phyloP scores from a whole-genome alignment of 2,888 invertebrate genomes.

The Ichneumoninae sp. region DNA sequence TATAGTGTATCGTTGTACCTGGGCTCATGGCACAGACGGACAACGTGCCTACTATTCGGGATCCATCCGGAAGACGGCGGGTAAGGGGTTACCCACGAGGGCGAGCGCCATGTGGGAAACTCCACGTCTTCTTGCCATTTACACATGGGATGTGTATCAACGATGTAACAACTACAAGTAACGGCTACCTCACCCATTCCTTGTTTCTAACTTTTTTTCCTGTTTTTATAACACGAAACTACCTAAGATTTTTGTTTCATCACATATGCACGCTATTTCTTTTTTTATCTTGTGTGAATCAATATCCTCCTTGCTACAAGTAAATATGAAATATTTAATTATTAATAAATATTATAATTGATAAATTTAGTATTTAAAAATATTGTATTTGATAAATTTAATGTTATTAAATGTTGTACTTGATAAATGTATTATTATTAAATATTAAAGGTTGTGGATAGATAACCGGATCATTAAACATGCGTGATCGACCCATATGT shows the following conservation, averaged over 20 bases:
- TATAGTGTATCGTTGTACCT: constrained; percentile 28
- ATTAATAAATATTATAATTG: too few relatives aligned
- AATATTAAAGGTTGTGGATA: constrained; percentile 44
- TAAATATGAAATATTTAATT: too few relatives aligned
- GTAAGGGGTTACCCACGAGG: constrained; percentile 66
- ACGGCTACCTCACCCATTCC: constrained; percentile 38
- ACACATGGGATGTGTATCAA: constrained; percentile 48
- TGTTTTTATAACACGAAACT: not conserved
- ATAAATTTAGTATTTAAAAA: too few relatives aligned
- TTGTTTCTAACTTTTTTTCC: not conserved
- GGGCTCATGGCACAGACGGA: constrained; percentile 79
- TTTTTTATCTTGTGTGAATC: not conserved
- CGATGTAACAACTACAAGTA: constrained; percentile 56
- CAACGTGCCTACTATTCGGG: constrained; percentile 69
- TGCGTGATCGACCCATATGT: constrained; percentile 77
- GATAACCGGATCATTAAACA: constrained; percentile 79
- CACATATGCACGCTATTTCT: not conserved
- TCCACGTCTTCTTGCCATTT: constrained; percentile 65
- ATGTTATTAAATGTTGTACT: too few relatives aligned
- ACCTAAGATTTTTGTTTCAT: not conserved
- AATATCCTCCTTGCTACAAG: not conserved
- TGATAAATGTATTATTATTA: too few relatives aligned
- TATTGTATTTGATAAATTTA: too few relatives aligned
- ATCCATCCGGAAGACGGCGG: constrained; percentile 35
- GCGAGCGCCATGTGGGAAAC: constrained; percentile 79